Base-by-base conservation (phyloP, 2,797 vertebrate species). In the Potorous gilbertii region DNA sequence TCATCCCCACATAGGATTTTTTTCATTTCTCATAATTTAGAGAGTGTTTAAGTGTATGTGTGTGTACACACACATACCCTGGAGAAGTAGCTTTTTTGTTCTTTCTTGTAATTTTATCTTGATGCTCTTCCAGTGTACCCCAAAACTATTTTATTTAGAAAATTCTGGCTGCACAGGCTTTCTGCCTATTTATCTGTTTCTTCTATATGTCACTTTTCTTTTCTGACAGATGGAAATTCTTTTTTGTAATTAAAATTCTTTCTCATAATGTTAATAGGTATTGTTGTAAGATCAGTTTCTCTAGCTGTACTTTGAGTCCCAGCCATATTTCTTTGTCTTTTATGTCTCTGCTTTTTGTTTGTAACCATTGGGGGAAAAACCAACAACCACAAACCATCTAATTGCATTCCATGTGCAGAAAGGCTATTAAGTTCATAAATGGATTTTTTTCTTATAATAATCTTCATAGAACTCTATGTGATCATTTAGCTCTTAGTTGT, bases 261-360 rank as follows among this genome's bases (percentile, higher is more conserved):
- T 81, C 90, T 93, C n/a, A 1, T 4, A 28, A 1, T 94, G 55
- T 40, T 40, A 81, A 87, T 50, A 87, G 40, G 27, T 24, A 46
- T 87, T 87, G 74, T 90, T 91, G 89, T 87, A 54, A 89, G 92
- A 56, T 91, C 59, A 90, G 0, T 40, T 94, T 95, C 54, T 81
- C 90, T 31, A 94, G 31, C 57, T 93, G 91, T 29, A 91, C 74
- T 74, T 24, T 96, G 0, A 91, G 56, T 95, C 90, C 90, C 57
- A 62, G 54, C 93, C 90, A 81, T 46, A 87, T 93, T 92, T 87
- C 24, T 56, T 55, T 59, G 54, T 14, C 29, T 90, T 90, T 95
- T 92, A 92, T 92, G 55, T 94, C 90, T 94, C 55, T 94, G 93
- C 46, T 93, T 96, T 96, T 87, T 96, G n/a, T 96, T 96, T 96